Evolutionary conservation across 1,140 invertebrate species (phyloP), one percentile per base, ranked within the genome.

Genomic region (Cotesia glomerata): DNA sequence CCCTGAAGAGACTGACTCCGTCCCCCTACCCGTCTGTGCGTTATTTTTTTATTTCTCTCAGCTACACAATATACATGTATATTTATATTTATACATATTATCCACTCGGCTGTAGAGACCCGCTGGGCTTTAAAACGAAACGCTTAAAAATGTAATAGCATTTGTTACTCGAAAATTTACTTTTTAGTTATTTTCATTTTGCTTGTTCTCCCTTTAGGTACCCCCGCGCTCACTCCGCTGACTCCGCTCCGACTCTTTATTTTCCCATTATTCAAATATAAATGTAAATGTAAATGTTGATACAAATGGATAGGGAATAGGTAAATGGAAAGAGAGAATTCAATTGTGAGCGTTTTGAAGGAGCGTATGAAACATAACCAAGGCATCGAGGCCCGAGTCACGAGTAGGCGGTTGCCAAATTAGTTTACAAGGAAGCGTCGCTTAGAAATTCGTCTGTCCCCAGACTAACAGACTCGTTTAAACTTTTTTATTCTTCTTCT

Each of bases 181-280:
- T 63, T 56, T 58, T 13, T 65, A 56, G 35, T 70, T 45, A 16
- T 71, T 51, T 64, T 61, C 35, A 49, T 62, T 51, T 70, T 18
- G n/a, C 18, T 35, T 51, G 39, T 71, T 13, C 26, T 51, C n/a
- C 66, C 34, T 36, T n/a, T 59, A 26, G 26, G 26, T 26, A 26
- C 26, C 26, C 26, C 64, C 36, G 8, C 32, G 61, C 39, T 65
- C 18, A 32, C 39, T 58, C 14, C 35, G 74, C 75, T 79, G 74
- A 66, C 78, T 69, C 72, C 62, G 73, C 72, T 70, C 65, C 74
- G 78, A 77, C 81, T 84, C 84, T 87, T 86, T 86, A 86, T 85
- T 86, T 85, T 84, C 77, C 85, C 84, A 87, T 87, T 87, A 87
- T 87, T 87, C 86, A 87, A 86, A 87, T 87, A 87, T 86, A 86